Evolutionary conservation across 1,140 invertebrate species (phyloP).

Genomic region (Nebria ingens): DNA sequence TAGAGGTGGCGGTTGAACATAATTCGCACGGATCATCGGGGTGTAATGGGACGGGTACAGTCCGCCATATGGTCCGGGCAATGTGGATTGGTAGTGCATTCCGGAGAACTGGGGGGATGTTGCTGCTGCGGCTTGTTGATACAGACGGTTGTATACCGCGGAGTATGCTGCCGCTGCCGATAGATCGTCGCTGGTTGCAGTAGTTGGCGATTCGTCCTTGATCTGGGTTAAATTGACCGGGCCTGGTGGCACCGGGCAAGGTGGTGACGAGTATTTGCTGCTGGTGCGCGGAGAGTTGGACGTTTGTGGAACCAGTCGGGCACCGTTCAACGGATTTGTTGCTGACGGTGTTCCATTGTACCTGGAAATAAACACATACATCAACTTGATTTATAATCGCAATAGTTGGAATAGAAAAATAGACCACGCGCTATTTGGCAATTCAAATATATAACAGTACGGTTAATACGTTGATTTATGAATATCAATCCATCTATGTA

Average conservation of each 20-base stretch:
- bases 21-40: constrained; percentile 23
- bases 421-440: too few species aligned
- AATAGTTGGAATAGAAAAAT: neutral
- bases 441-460: too few species aligned
- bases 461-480: neutral
- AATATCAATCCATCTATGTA: constrained; percentile 7
- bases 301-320: constrained; percentile 21
- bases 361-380: constrained; percentile 16
- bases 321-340: constrained; percentile 26
- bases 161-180: neutral
- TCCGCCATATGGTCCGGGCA: constrained; percentile 14
- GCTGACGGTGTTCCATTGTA: constrained; percentile 28
- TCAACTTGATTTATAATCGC: neutral
- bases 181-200: neutral
- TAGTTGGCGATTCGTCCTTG: constrained; percentile 23
- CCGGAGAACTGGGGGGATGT: neutral
- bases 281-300: constrained; percentile 20
- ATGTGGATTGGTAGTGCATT: constrained; percentile 5
- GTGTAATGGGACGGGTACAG: constrained; percentile 26
- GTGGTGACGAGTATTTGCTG: constrained; percentile 28
- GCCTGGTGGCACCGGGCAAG: constrained; percentile 19
- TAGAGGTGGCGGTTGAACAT: constrained; percentile 25
- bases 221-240: constrained; percentile 28
- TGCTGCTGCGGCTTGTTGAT: neutral
- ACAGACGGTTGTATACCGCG: neutral